Percentiles rank a stretch among this genome's conserved stretches.
phyloP scores from a whole-genome alignment of 2,797 vertebrate genomes.

The Toxotes lorentzi region DNA sequence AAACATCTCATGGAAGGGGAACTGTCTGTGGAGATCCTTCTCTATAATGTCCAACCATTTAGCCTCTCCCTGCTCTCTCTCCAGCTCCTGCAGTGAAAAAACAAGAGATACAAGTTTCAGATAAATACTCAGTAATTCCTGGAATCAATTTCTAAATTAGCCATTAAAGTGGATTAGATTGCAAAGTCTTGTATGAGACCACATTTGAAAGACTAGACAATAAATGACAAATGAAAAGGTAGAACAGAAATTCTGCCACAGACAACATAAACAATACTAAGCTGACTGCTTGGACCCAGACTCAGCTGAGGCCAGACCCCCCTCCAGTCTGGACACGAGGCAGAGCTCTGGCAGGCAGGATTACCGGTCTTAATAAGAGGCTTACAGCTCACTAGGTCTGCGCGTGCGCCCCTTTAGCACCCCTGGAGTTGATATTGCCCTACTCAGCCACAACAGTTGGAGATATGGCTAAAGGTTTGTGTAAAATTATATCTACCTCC shows the following conservation, averaged over 20 bases:
- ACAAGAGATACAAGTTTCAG: not conserved
- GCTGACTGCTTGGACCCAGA: conserved; percentile 11
- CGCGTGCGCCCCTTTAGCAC: conserved; percentile 48
- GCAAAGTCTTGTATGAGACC: not conserved
- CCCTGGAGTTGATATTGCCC: conserved; percentile 46
- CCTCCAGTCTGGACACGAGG: conserved; percentile 20
- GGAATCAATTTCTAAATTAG: not conserved
- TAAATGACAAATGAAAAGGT: not conserved
- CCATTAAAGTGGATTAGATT: conserved; percentile 1
- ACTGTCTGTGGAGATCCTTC: conserved; percentile 93
- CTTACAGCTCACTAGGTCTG: conserved; percentile 58
- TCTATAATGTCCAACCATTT: conserved; percentile 96
- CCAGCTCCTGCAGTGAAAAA: conserved; percentile 85
- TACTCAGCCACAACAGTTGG: conserved; percentile 28
- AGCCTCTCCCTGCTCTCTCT: conserved; percentile 90
- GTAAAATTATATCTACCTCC: not conserved
- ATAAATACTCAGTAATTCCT: not conserved
- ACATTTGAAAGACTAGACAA: not conserved
- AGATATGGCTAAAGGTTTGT: not conserved
- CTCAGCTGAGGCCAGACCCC: conserved; percentile 32
- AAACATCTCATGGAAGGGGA: conserved; percentile 95
- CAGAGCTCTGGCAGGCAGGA: conserved; percentile 54
- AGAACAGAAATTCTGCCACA: conserved; percentile 8
- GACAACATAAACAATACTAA: conserved; percentile 30
- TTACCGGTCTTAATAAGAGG: conserved; percentile 76